phyloP scores from a whole-genome alignment of 1,140 invertebrate genomes.

The Spodoptera frugiperda region DNA sequence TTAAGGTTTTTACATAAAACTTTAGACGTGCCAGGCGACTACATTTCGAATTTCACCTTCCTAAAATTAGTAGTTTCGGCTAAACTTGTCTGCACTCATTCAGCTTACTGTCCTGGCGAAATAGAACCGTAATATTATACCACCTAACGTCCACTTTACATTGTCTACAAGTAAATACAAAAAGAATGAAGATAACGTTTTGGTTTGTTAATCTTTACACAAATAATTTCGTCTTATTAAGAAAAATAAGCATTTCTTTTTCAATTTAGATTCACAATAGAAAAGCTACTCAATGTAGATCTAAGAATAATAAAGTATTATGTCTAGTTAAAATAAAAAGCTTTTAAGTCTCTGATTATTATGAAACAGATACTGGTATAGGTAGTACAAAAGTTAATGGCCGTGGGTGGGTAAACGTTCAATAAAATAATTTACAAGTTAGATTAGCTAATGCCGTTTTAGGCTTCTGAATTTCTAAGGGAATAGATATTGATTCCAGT shows the following conservation, averaged over 20 bases:
- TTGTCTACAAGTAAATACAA: too few species aligned
- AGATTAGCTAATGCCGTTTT: not conserved
- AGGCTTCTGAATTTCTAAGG: too few species aligned
- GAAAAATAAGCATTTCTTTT: slow-evolving; percentile 15
- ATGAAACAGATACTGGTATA: not conserved
- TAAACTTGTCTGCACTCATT: too few species aligned
- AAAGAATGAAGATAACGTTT: not conserved
- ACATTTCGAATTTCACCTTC: too few species aligned
- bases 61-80: too few species aligned
- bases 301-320: not conserved
- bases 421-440: slow-evolving; percentile 22
- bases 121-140: too few species aligned
- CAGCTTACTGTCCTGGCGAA: too few species aligned
- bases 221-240: slow-evolving; percentile 1
- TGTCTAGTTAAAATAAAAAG: not conserved
- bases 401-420: slow-evolving; percentile 9
- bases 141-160: too few species aligned
- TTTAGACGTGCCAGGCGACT: too few species aligned
- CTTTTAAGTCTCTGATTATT: slow-evolving; percentile 28
- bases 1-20: too few species aligned
- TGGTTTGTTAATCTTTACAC: slow-evolving; percentile 7
- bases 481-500: too few species aligned
- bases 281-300: not conserved
- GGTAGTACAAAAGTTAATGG: not conserved
- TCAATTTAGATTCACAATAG: not conserved